Evolutionary conservation across 2,797 vertebrate genomes (phyloP).

Genomic region (Xenops minutus): DNA sequence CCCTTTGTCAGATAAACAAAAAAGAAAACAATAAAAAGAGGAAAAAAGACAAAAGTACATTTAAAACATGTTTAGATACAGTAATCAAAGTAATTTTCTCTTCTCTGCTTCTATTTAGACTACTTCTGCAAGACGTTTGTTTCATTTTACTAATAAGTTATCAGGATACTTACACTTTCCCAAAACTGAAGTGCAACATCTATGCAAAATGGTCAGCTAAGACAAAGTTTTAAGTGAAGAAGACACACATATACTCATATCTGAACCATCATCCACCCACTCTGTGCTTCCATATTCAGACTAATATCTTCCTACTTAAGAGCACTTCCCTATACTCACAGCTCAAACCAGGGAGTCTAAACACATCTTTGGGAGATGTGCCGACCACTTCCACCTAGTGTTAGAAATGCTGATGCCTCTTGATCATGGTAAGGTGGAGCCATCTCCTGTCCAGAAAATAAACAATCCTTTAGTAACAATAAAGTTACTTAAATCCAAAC

Average conservation of each 20-base stretch:
- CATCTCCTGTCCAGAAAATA: constrained; percentile 53
- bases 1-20: background rate
- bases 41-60: background rate
- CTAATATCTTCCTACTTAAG: background rate
- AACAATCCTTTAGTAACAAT: background rate
- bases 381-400: background rate
- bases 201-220: background rate
- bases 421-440: constrained; percentile 57
- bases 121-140: background rate
- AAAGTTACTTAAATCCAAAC: background rate
- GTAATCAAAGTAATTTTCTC: background rate
- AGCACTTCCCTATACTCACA: background rate
- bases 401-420: background rate
- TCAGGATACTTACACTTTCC: background rate
- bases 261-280: background rate
- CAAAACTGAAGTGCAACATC: background rate
- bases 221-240: background rate
- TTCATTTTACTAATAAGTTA: background rate
- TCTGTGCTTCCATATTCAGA: background rate
- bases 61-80: background rate
- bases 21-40: background rate
- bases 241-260: background rate
- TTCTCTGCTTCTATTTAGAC: background rate
- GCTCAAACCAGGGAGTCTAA: background rate
- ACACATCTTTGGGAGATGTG: background rate